Percentiles rank a stretch among this genome's conserved stretches.
Conservation (phyloP, 2,797 vertebrate species). For the Pseudocheirus occidentalis region DNA sequence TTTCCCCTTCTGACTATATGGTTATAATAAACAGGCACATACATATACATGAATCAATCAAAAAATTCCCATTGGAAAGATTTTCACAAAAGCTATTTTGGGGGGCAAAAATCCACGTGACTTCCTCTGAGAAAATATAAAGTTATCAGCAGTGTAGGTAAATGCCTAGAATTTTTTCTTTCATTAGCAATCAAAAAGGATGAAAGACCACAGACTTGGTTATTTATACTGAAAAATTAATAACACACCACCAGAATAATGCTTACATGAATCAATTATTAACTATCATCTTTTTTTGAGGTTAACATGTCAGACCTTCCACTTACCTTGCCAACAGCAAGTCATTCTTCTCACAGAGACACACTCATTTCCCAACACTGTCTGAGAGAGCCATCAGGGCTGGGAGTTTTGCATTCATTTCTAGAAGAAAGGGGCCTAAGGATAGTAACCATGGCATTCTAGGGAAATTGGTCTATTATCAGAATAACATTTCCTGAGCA, state of each 20-base stretch:
- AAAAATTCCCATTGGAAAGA: neutral
- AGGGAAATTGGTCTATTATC: neutral
- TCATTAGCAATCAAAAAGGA: neutral
- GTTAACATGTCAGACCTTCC: neutral
- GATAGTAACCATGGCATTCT: neutral
- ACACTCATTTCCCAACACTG: neutral
- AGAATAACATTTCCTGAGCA: neutral
- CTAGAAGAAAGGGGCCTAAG: neutral
- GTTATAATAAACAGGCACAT: neutral
- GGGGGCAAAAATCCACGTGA: neutral
- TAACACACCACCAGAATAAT: neutral
- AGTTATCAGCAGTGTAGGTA: neutral
- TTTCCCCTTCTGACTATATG: neutral
- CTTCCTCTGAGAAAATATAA: neutral
- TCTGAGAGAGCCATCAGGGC: neutral
- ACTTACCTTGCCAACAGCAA: neutral
- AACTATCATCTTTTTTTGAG: neutral
- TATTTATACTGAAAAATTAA: conserved; percentile 19
- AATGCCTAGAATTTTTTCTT: neutral
- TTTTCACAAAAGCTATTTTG: neutral
- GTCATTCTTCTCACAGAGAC: neutral
- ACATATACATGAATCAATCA: neutral
- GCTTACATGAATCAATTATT: neutral
- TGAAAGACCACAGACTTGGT: neutral
- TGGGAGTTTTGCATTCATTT: neutral